phyloP scores from a whole-genome alignment of 2,797 vertebrate species.

The Megalops cyprinoides region DNA sequence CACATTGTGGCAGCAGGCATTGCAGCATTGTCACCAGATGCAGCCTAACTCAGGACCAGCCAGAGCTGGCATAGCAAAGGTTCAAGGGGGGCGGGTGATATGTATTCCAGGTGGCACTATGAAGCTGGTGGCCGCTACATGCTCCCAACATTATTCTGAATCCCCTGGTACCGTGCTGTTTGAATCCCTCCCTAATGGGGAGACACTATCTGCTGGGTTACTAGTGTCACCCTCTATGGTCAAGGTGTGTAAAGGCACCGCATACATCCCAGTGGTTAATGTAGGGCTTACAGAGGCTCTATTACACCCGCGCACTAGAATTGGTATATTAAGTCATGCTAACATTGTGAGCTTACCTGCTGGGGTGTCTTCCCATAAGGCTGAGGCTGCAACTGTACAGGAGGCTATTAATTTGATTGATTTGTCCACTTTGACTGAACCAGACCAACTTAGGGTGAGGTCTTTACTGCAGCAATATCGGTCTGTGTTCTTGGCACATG shows the following conservation, averaged over 20 bases:
- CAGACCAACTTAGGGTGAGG: not conserved
- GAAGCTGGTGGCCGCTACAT: constrained; percentile 15
- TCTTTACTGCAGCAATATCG: constrained; percentile 16
- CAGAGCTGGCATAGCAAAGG: not conserved
- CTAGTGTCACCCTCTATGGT: not conserved
- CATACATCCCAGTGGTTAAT: no score
- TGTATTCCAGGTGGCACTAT: not conserved
- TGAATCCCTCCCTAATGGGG: constrained; percentile 24
- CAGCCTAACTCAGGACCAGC: no score
- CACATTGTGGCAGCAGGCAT: not conserved
- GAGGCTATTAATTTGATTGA: not conserved
- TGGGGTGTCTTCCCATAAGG: not conserved
- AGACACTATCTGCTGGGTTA: constrained; percentile 5
- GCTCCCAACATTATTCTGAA: not conserved
- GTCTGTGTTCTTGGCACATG: not conserved
- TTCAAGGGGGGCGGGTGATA: not conserved
- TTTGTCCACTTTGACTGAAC: not conserved
- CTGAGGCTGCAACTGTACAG: not conserved
- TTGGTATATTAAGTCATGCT: not conserved
- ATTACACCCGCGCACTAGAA: not conserved
- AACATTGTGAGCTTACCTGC: not conserved
- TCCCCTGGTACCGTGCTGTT: not conserved
- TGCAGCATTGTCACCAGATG: not conserved
- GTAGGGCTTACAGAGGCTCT: not conserved
- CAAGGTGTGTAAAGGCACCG: no score